Conservation (phyloP, 2,888 invertebrate genomes). For the Agrochola litura region DNA sequence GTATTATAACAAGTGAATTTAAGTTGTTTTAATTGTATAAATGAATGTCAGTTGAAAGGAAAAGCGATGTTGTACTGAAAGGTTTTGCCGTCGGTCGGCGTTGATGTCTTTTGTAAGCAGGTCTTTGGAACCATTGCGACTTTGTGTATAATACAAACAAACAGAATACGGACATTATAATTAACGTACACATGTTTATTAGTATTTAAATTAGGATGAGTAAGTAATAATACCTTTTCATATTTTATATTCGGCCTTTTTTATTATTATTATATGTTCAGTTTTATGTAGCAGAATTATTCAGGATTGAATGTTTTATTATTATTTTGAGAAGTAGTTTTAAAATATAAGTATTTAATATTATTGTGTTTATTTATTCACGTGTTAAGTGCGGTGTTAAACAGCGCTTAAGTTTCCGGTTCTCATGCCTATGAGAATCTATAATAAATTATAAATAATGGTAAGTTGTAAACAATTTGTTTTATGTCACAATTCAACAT, state of each 20-base stretch:
- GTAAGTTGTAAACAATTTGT: conserved; percentile 15
- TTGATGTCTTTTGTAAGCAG: conserved; percentile 85
- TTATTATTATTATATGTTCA: not conserved
- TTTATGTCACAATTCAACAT: not conserved
- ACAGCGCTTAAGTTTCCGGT: not conserved
- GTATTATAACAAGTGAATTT: too few relatives aligned
- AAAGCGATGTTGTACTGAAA: conserved; percentile 2
- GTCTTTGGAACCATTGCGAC: conserved; percentile 15
- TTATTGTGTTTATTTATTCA: not conserved
- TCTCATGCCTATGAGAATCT: conserved; percentile 5
- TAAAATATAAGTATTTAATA: not conserved
- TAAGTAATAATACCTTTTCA: not conserved
- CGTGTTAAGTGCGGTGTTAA: not conserved
- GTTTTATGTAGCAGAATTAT: not conserved
- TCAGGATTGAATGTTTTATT: not conserved
- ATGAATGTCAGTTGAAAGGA: conserved; percentile 1
- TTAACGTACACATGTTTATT: not conserved
- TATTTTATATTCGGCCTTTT: not conserved
- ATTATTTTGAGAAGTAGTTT: not conserved
- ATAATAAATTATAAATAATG: conserved; percentile 12
- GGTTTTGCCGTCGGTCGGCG: conserved; percentile 76
- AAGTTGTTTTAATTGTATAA: not conserved
- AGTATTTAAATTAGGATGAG: conserved; percentile 7
- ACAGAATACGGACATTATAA: not conserved
- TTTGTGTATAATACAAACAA: conserved; percentile 14